Base-by-base conservation (phyloP, 2,888 invertebrate genomes). In the Melinopterus prodromus region DNA sequence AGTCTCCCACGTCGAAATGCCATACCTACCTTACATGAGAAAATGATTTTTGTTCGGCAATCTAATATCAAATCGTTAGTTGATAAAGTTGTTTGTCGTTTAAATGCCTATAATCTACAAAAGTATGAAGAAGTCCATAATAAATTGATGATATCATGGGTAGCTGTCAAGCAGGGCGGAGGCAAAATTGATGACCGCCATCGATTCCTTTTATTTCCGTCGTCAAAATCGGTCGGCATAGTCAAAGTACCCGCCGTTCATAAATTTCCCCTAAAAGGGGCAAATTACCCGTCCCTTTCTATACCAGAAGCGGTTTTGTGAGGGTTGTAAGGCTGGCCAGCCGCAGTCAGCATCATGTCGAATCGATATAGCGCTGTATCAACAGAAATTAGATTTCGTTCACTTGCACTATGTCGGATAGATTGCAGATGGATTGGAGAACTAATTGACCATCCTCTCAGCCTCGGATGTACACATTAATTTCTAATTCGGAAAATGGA, bases 381-480 rank as follows among this genome's bases (percentile, higher is more conserved):
- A 53, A 53, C 53, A 53, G 53, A 53, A 53, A 53, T 53, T 53
- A 53, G 53, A 53, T 53, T 53, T 53, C 53, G 53, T 53, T 53
- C 53, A 53, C 53, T 53, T 53, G 53, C 53, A 53, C 38, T 38
- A 38, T 38, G 5, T 53, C 12, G 7, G 53, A 53, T 53, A 53
- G 53, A 53, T 53, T 53, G 53, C 53, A 12, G 53, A 53, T 53
- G 12, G 53, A 53, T 53, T 53, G 1, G 9, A 53, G 53, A 53
- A 53, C 53, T 53, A 53, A 53, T 53, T 53, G 53, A 1, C 5
- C 53, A 26, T 26, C 26, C 26, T 26, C 26, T 26, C 53, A 53
- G 53, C 26, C 26, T 53, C 53, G 53, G 53, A 53, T 53, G 5
- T 9, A 53, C 53, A 53, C 53, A 53, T 53, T 53, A 53, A 53